These are phyloP conservation scores for Rhopilema esculentum DNA, from an alignment of 30 jellyfish, hydroid and myxozoan species.

Conservation along the genomic window DNA sequence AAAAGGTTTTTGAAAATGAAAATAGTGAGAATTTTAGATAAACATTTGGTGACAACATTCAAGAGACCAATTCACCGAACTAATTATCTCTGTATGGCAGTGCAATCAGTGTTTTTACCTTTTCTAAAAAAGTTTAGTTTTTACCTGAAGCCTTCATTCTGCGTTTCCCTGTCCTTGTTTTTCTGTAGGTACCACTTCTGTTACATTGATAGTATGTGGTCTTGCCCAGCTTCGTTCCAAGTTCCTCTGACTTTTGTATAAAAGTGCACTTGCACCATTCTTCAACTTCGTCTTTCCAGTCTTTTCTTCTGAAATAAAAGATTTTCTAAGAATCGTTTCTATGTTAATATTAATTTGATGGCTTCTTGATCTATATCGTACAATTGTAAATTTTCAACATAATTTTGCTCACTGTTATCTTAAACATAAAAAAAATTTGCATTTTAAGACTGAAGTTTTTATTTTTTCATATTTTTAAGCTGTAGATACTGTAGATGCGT, in stretches of 20 bases:
- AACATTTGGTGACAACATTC: not conserved
- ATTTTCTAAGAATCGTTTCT: conserved; percentile 3
- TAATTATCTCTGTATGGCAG: conserved; percentile 4
- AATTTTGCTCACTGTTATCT: not conserved
- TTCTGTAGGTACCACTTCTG: conserved; percentile 39
- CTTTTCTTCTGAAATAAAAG: conserved; percentile 11
- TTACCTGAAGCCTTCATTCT: conserved; percentile 44
- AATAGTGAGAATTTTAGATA: not conserved
- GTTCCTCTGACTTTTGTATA: conserved; percentile 4
- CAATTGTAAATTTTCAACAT: not conserved
- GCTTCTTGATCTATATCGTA: not conserved
- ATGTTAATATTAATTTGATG: not conserved
- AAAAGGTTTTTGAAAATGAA: not conserved
- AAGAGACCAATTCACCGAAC: conserved; percentile 6
- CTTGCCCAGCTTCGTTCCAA: conserved; percentile 7
- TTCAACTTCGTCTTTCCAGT: conserved; percentile 26
- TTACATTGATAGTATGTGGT: conserved; percentile 27
- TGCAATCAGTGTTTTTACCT: not conserved
- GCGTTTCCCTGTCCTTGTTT: conserved; percentile 35
- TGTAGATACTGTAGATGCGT: not conserved
- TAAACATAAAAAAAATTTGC: not conserved
- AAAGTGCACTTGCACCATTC: conserved; percentile 22
- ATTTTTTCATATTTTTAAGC: not conserved
- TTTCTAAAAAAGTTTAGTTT: not conserved
- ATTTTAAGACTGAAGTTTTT: not conserved